Evolutionary conservation across 2,113 vertebrate species (phyloP).

Genomic region (Paradisaea rubra): DNA sequence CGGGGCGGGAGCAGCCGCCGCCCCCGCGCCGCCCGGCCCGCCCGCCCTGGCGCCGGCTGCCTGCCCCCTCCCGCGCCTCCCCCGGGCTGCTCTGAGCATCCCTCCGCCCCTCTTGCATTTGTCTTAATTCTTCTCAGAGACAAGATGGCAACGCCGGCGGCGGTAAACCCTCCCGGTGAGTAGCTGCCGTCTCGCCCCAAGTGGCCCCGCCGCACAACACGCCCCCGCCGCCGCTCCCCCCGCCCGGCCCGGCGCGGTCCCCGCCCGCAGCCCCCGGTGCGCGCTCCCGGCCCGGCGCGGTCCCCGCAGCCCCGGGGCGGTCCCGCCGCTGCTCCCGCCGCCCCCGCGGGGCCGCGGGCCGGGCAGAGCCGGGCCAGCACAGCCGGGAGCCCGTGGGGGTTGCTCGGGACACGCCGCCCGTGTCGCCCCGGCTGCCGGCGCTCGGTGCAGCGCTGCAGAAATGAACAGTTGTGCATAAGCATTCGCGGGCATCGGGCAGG

Average conservation of each 20-base stretch:
- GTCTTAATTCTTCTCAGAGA: no score
- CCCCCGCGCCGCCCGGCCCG: no score
- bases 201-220: background rate
- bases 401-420: background rate
- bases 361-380: background rate
- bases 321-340: background rate
- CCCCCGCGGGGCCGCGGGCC: background rate
- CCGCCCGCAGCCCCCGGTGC: no score
- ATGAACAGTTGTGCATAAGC: background rate
- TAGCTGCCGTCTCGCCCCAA: no score
- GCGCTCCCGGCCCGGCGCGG: no score
- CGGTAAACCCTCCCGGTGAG: no score
- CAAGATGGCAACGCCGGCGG: no score
- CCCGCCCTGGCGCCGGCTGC: no score
- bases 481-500: background rate
- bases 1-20: no score
- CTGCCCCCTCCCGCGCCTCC: no score
- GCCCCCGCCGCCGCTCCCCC: background rate
- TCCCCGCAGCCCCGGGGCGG: background rate
- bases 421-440: background rate
- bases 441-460: background rate
- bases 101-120: no score
- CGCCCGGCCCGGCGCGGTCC: background rate
- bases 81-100: no score
- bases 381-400: background rate